Evolutionary conservation across 2,888 invertebrate genomes (phyloP).

Genomic region (Caradrina kadenii): DNA sequence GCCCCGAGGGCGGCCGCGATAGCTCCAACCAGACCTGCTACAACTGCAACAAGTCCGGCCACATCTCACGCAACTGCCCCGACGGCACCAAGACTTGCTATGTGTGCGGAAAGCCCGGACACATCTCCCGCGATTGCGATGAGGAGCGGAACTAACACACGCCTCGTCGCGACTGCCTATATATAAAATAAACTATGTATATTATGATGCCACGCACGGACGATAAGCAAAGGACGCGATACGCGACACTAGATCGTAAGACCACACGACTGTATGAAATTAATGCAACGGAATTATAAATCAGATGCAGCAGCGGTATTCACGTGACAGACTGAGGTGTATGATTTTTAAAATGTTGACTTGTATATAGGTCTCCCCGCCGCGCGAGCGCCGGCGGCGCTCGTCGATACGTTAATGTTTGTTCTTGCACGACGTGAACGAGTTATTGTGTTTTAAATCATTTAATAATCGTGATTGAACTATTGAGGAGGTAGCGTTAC

Average conservation of each 20-base stretch:
- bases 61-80: constrained; percentile 96
- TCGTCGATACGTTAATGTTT: constrained; percentile 86
- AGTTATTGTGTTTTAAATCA: constrained; percentile 90
- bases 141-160: constrained; percentile 92
- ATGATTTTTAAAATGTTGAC: constrained; percentile 86
- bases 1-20: constrained; percentile 93
- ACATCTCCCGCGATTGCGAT: constrained; percentile 97
- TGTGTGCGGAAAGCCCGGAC: constrained; percentile 97
- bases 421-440: constrained; percentile 88
- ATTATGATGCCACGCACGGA: constrained; percentile 89
- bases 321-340: constrained; percentile 81
- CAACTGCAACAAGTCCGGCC: constrained; percentile 98
- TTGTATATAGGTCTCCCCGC: constrained; percentile 86
- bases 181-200: constrained; percentile 84
- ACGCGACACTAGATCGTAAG: constrained; percentile 83
- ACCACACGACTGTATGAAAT: constrained; percentile 84
- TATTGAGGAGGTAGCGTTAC: constrained; percentile 90
- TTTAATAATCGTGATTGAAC: constrained; percentile 90
- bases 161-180: constrained; percentile 69
- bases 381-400: constrained; percentile 67
- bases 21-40: constrained; percentile 96
- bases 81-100: constrained; percentile 97
- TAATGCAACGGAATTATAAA: constrained; percentile 86
- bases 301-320: constrained; percentile 80
- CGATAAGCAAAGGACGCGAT: constrained; percentile 89